Evolutionary conservation across 2,797 vertebrate genomes (phyloP).

Genomic region (Ambastaia sidthimunki): DNA sequence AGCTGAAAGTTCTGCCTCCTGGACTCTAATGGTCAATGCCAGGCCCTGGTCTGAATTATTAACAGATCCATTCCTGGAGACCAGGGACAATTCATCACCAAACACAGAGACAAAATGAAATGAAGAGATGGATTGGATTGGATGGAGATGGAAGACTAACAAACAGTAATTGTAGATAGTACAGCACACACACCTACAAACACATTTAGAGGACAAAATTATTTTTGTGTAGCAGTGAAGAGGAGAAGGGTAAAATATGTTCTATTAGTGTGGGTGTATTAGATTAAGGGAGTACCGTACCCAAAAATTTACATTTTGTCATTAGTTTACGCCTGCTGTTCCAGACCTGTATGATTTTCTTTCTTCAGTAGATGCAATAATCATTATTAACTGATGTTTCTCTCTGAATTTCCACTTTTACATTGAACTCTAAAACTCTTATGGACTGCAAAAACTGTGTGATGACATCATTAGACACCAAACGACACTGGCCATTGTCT

Average conservation of each 20-base stretch:
- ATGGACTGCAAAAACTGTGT: too few species aligned
- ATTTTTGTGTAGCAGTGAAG: too few species aligned
- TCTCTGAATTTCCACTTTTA: too few species aligned
- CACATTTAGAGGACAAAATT: too few species aligned
- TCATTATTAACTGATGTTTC: too few species aligned
- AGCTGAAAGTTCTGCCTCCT: conserved; percentile 68
- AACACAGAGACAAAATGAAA: conserved; percentile 26
- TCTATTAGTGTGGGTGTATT: background rate
- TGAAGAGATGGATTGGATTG: background rate
- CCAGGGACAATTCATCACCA: conserved; percentile 49
- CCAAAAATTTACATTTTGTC: background rate
- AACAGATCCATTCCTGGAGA: conserved; percentile 78
- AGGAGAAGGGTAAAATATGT: too few species aligned
- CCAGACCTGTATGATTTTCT: background rate
- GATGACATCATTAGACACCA: too few species aligned
- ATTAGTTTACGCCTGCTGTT: background rate
- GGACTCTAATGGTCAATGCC: conserved; percentile 78
- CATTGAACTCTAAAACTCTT: too few species aligned
- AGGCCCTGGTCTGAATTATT: conserved; percentile 81
- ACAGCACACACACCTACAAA: background rate
- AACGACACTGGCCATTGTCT: too few species aligned
- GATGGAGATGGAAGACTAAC: conserved; percentile 13
- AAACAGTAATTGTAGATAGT: conserved; percentile 5
- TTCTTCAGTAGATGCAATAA: background rate
- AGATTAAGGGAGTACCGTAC: background rate